These are phyloP conservation scores for Eumacrocentrus americanus DNA, from an alignment of 2,888 invertebrate genomes.

Conservation along the genomic window DNA sequence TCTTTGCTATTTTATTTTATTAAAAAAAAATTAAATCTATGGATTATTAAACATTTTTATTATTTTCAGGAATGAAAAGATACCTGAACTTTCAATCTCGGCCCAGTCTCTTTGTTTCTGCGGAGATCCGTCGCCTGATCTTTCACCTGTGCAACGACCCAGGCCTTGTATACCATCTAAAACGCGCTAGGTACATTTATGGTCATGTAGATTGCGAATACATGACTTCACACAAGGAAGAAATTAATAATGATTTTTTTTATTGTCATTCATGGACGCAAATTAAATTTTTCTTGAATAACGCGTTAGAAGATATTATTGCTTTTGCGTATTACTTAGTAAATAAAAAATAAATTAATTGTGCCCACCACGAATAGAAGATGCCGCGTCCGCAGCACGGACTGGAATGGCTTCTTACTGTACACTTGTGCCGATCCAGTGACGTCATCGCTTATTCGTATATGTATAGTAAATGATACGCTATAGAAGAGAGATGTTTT, in stretches of 20 bases:
- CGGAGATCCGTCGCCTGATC: not conserved
- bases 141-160: not conserved
- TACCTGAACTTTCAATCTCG: not conserved
- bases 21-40: not conserved
- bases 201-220: not conserved
- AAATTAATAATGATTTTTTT: not conserved
- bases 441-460: slow-evolving; percentile 34
- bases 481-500: not conserved
- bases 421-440: slow-evolving; percentile 36
- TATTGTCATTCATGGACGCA: not conserved
- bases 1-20: not conserved
- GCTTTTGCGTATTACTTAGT: not conserved
- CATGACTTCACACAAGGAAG: not conserved
- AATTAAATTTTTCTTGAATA: not conserved
- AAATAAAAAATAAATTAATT: not conserved
- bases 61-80: too few relatives aligned
- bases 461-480: not conserved
- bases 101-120: not conserved
- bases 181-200: not conserved
- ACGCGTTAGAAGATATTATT: not conserved
- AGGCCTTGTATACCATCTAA: not conserved
- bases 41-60: too few relatives aligned
- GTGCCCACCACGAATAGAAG: not conserved
- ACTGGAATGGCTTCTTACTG: slow-evolving; percentile 38
- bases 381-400: slow-evolving; percentile 30